Evolutionary conservation across 2,888 invertebrate species (phyloP), one percentile per base, ranked within the genome.

Genomic region (Dioctria linearis): DNA sequence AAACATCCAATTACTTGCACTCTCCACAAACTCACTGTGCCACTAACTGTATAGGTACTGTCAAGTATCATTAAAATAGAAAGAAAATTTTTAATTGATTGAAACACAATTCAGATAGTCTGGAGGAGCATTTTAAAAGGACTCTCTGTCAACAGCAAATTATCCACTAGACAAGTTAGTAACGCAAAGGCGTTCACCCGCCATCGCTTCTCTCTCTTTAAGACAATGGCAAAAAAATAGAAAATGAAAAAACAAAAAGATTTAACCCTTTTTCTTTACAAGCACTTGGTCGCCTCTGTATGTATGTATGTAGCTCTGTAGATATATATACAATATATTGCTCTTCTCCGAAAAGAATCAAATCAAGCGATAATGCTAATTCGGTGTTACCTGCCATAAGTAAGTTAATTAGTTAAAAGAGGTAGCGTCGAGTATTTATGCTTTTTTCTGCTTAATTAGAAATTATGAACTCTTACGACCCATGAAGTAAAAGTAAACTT

Each of bases 281-380:
- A 25, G 25, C 2, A 25, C 25, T 25, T 25, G 25, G 25, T 25
- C 25, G 25, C 25, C 25, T 25, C 25, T 25, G 25, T 25, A 2
- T 25, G n/a, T n/a, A 2, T 25, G 25, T 25, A 25, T n/a, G 6
- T n/a, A 61, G 8, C n/a, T 61, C 61, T 37, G 11, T 13, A 61
- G 3, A 54, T 54, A 54, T 11, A 54, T 11, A 11, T n/a, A n/a
- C 54, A n/a, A 8, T 54, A 54, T 76, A 76, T 61, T 67, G 57
- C 69, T 25, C 25, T 25, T 25, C 25, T 25, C 39, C 51, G 51
- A 40, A 39, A 57, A 54, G 43, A 67, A 79, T 51, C 80, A 80
- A 80, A 80, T 78, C 67, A 80, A 80, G 67, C 61, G 80, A 69
- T 78, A 80, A 80, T 80, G 80, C 80, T 76, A 80, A 80, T 80